Base-by-base conservation (phyloP, 2,888 invertebrate genomes). In the Troides aeacus region DNA sequence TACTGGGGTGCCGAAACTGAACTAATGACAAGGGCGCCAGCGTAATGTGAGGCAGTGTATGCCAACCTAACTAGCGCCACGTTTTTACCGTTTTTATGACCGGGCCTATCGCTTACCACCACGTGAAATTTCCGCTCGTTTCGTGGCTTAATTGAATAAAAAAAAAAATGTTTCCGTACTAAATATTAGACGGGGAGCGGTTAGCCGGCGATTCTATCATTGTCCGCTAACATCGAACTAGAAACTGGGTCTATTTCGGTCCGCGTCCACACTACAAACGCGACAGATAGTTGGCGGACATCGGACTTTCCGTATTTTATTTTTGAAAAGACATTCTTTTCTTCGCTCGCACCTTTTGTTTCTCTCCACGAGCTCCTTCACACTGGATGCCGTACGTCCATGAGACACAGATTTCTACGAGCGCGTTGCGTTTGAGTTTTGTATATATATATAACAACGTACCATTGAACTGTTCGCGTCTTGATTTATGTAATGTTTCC, bases 251-350 rank as follows among this genome's bases (percentile, higher is more conserved):
- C 88, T 89, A 89, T 89, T 89, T 89, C 81, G 73, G 82, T 80
- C 71, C 80, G 80, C 80, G 83, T 84, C 83, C 80, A 84, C 72
- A 82, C 83, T 81, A 76, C 72, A 75, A 21, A 76, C 75, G 76
- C 85, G 89, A 89, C 90, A 89, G 86, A 86, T 88, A 85, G 83
- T 90, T 92, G 91, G 91, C 92, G 78, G 79, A 77, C 86, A 84
- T 75, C 84, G 79, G 78, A 81, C 85, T 85, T 81, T 84, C 80
- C 81, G 85, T 84, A 84, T 84, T 86, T 89, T 91, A 90, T 90
- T 90, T 91, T 89, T 82, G 80, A 86, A 84, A 84, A 86, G 83
- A 81, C 77, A 84, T 81, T 84, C 80, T 83, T 82, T 78, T 79
- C 74, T 80, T 74, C 72, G 69, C 76, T 75, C 77, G 74, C 83